Percentiles rank a stretch among this genome's conserved stretches.
phyloP scores from a whole-genome alignment of 2,797 vertebrate species.

The Rhabdophis nuchalis region DNA sequence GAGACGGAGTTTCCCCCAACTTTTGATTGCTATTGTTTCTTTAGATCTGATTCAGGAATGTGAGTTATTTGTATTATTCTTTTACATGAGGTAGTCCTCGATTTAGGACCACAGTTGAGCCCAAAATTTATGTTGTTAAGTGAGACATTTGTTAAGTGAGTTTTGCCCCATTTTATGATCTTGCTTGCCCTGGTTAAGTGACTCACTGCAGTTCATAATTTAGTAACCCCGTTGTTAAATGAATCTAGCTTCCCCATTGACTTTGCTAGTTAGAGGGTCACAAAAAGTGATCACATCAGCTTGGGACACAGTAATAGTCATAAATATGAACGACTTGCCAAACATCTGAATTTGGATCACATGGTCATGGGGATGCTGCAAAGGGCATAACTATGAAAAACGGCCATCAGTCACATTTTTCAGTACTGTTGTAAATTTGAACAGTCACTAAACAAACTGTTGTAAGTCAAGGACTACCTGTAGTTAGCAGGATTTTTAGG shows the following conservation, averaged over 20 bases:
- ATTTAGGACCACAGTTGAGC: neutral
- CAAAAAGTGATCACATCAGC: neutral
- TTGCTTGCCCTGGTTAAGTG: neutral
- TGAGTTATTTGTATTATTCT: neutral
- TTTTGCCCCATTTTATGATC: neutral
- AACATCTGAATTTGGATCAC: neutral
- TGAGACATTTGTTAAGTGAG: neutral
- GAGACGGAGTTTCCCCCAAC: neutral
- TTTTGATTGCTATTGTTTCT: neutral
- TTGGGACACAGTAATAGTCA: neutral
- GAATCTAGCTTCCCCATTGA: neutral
- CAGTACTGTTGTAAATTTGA: neutral
- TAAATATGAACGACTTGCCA: neutral
- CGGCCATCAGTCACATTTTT: neutral
- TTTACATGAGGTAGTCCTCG: neutral
- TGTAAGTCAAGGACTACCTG: neutral
- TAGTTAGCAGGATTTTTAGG: neutral
- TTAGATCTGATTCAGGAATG: conserved; percentile 6
- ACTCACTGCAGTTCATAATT: neutral
- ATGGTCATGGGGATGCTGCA: neutral
- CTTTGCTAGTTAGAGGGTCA: neutral
- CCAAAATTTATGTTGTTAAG: neutral
- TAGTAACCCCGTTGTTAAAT: neutral
- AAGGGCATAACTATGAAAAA: neutral
- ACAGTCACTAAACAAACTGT: neutral